Evolutionary conservation across 2,797 vertebrate species (phyloP), one percentile per base, ranked within the genome.

Genomic region (Chaetodon trifasciatus): DNA sequence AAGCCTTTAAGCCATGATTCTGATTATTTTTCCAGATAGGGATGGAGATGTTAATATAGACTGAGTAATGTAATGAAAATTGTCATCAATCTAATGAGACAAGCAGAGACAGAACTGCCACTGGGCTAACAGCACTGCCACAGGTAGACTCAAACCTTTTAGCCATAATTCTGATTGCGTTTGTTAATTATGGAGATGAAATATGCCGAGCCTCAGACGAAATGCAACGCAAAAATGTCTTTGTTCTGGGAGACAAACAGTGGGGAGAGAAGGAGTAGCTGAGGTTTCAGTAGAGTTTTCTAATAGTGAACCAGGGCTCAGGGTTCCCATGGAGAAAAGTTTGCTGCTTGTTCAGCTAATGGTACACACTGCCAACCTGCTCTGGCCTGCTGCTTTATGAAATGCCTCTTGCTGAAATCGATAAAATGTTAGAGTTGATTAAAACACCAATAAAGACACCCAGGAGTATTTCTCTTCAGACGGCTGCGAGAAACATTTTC

Each of bases 351-450:
- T 82, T 89, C 88, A 88, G 86, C 86, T 83, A 63, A 79, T 67
- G 87, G 86, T 84, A 88, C 87, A 88, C 86, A 82, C 67, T 76
- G 86, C 81, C 90, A 90, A 84, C 88, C 85, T 80, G 86, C 58
- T 88, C 88, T 86, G 87, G 82, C 81, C 86, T 76, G 78, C 90
- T 88, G 87, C 87, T 90, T 93, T 92, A 93, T 93, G 88, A 93
- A 92, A 93, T 88, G 89, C 88, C 88, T 89, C 86, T 91, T 77
- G 84, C 83, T 73, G 82, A 86, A 89, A 93, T 93, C 91, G 66
- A 94, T 94, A 91, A 93, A 91, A 90, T 88, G 86, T 90, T 92
- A 61, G 89, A 91, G 81, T 92, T 92, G 91, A 94, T 94, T 94
- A 93, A 93, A 93, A 93, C 90, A 92, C 80, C 88, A 88, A 92